phyloP scores from a whole-genome alignment of 35 echinoderm and acorn worm species.

The Stichopus chloronotus region DNA sequence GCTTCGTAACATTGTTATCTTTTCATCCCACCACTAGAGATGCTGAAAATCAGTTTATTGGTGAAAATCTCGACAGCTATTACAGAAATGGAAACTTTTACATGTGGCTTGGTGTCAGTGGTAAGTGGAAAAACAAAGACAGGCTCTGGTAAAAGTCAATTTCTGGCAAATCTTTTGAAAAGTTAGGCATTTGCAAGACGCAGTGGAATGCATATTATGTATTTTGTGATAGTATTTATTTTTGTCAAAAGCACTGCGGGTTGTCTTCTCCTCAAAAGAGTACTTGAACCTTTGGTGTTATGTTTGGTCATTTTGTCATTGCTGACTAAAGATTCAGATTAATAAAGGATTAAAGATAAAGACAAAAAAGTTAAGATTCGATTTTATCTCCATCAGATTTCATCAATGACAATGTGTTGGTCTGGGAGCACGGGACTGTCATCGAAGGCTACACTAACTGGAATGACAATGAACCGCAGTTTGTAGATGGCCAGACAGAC shows the following conservation, averaged over 20 bases:
- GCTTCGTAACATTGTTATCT: neutral
- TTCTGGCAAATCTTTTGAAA: too few relatives aligned
- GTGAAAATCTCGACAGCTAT: neutral
- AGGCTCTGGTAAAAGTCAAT: too few relatives aligned
- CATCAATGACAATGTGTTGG: neutral
- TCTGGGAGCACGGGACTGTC: conserved; percentile 5
- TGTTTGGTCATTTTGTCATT: too few relatives aligned
- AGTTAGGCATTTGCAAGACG: too few relatives aligned
- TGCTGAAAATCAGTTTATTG: conserved; percentile 64
- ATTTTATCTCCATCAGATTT: neutral
- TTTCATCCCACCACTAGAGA: conserved; percentile 36
- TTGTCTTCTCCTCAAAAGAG: too few relatives aligned
- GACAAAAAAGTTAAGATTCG: neutral
- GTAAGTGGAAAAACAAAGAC: neutral
- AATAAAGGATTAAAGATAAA: too few relatives aligned
- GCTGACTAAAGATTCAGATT: too few relatives aligned
- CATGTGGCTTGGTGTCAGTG: conserved; percentile 63
- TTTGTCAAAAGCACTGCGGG: too few relatives aligned
- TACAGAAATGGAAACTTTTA: neutral
- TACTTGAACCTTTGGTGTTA: too few relatives aligned
- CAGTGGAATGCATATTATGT: too few relatives aligned
- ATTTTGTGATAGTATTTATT: too few relatives aligned
- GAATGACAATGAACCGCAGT: neutral
- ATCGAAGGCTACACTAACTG: neutral
- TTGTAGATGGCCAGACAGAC: conserved; percentile 1